Evolutionary conservation across 1,140 invertebrate genomes (phyloP), one percentile per base, ranked within the genome.

Genomic region (Danaus plexippus): DNA sequence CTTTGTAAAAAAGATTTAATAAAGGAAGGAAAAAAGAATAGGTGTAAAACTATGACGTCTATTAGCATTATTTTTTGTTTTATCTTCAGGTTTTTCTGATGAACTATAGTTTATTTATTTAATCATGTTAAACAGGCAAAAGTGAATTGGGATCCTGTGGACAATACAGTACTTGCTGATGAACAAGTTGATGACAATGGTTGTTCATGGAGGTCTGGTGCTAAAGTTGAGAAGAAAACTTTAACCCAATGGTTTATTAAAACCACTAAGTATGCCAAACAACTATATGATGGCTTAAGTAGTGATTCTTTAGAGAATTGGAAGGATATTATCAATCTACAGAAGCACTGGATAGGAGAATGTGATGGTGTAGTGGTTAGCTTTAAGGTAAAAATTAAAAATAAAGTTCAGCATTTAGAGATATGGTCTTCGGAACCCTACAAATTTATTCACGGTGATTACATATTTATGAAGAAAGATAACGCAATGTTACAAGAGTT

Each of bases 91-190:
- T 47, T 10, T 47, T 47, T 47, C 5, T 47, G 22, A 47, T 18
- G 22, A 11, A 9, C 18, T 47, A 9, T 18, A 18, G 13, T 11
- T 0, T 32, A 18, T 11, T 22, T 22, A 40, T 32, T 11, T 40
- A 6, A 9, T 57, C 54, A 43, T 13, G 52, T 64, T 54, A 47
- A 77, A 42, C 51, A 94, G 91, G 92, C 95, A 11, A 88, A 93
- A 63, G 98, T 99, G 0, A 98, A 99, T 88, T 99, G 98, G 98
- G 98, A 99, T 91, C 98, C 98, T 0, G 89, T 99, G 1, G 98
- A 99, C 88, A 84, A 96, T 81, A 99, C 98, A 10, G 98, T 99
- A 6, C 82, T 99, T 54, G 98, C 98, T 11, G 94, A 99, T 88
- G 98, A 99, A 85, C 98, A 99, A 91, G 95, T 99, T 22, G 97